These are phyloP conservation scores for Casuarius casuarius DNA, from an alignment of 2,113 vertebrate species.

Conservation along the genomic window DNA sequence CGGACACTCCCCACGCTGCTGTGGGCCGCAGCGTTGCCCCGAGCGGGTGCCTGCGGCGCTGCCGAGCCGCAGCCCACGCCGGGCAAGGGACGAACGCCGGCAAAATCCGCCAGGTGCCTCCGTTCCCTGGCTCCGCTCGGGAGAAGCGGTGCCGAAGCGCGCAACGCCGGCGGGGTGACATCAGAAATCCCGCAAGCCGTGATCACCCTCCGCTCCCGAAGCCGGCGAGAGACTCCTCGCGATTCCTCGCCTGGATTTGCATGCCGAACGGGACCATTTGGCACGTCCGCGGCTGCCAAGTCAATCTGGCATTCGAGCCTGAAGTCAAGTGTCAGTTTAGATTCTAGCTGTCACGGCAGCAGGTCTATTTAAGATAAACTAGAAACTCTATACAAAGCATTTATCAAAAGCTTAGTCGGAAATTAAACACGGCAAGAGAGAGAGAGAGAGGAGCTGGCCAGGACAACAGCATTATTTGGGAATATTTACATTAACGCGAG, in stretches of 20 bases:
- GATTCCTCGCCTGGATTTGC: neutral
- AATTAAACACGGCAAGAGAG: neutral
- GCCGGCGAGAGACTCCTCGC: neutral
- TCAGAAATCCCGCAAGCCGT: neutral
- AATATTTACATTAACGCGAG: neutral
- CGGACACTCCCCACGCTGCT: neutral
- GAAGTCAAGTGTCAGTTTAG: slow-evolving; percentile 35
- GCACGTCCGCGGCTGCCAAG: neutral
- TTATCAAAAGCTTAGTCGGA: slow-evolving; percentile 53
- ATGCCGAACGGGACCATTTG: neutral
- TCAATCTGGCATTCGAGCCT: neutral
- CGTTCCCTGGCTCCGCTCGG: neutral
- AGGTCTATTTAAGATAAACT: slow-evolving; percentile 45
- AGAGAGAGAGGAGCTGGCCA: neutral
- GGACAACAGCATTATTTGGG: neutral
- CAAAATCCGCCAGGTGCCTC: neutral
- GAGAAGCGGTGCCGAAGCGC: too few relatives aligned
- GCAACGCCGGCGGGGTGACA: too few relatives aligned
- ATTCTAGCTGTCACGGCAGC: slow-evolving; percentile 8
- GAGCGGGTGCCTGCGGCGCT: neutral
- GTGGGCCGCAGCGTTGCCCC: neutral
- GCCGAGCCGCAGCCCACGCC: too few relatives aligned
- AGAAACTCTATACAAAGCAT: slow-evolving; percentile 42
- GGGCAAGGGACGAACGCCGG: neutral
- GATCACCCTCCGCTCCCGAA: neutral